phyloP scores from a whole-genome alignment of 2,888 invertebrate genomes.

The Celastrina argiolus region DNA sequence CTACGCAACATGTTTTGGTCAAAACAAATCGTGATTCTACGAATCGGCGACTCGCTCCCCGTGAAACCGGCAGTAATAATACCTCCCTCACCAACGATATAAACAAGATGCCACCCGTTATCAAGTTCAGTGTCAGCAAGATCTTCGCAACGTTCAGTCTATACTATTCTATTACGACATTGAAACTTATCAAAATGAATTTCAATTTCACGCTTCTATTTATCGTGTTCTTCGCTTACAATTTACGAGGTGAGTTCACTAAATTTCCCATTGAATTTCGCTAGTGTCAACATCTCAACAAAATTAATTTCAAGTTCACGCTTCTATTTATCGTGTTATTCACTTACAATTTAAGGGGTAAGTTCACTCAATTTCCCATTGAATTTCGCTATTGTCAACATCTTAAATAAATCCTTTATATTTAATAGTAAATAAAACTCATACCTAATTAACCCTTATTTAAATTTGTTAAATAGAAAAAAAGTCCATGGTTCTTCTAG shows the following conservation, averaged over 20 bases:
- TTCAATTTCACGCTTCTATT: constrained; percentile 13
- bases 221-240: background rate
- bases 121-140: constrained; percentile 17
- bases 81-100: background rate
- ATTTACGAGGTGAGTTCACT: background rate
- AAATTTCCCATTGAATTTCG: background rate
- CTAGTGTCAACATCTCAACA: background rate
- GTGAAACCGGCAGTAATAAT: constrained; percentile 16
- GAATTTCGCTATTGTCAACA: background rate
- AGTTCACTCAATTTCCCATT: background rate
- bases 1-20: background rate
- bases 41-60: background rate
- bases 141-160: constrained; percentile 8
- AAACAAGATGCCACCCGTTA: background rate
- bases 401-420: background rate
- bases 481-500: too few relatives aligned
- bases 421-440: too few relatives aligned
- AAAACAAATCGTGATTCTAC: constrained; percentile 1
- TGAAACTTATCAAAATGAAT: constrained; percentile 6
- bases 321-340: background rate
- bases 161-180: background rate
- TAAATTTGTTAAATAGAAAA: too few relatives aligned
- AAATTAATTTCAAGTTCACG: constrained; percentile 21
- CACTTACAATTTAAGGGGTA: background rate
- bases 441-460: too few relatives aligned